Evolutionary conservation across 2,888 invertebrate genomes (phyloP).

Genomic region (Lamproptera curius): DNA sequence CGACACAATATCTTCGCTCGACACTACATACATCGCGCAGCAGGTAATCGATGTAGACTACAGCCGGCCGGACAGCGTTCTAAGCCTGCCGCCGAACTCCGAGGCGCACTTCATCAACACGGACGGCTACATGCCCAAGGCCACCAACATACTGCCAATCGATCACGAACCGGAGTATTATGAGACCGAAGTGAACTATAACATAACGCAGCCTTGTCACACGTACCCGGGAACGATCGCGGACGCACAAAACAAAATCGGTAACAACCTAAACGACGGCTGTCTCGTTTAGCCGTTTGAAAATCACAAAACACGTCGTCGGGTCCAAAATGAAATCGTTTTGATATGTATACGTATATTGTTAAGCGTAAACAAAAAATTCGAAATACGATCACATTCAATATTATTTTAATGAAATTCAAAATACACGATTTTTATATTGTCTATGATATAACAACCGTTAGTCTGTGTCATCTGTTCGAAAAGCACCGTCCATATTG

Average conservation of each 20-base stretch:
- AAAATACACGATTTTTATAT: conserved; percentile 22
- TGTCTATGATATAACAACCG: conserved; percentile 27
- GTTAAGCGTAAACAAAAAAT: conserved; percentile 55
- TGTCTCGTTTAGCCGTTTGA: conserved; percentile 76
- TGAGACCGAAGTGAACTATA: conserved; percentile 74
- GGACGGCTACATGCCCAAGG: conserved; percentile 67
- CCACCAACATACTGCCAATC: conserved; percentile 70
- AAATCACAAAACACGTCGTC: conserved; percentile 32
- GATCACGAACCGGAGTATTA: conserved; percentile 76
- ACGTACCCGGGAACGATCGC: conserved; percentile 66
- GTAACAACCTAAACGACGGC: conserved; percentile 78
- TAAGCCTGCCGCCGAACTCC: conserved; percentile 54
- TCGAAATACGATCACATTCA: conserved; percentile 61
- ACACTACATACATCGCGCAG: conserved; percentile 57
- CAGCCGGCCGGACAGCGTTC: conserved; percentile 69
- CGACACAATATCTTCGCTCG: conserved; percentile 61
- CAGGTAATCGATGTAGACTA: conserved; percentile 62
- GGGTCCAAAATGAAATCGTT: conserved; percentile 67
- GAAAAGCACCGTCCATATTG: conserved; percentile 20
- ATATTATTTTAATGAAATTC: not conserved
- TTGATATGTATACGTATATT: conserved; percentile 67
- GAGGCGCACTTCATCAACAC: conserved; percentile 56
- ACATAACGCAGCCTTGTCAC: conserved; percentile 75
- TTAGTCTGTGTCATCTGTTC: conserved; percentile 22
- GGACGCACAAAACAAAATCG: conserved; percentile 69